Conservation (phyloP, 2,888 invertebrate genomes). For the Serrognathus titanus region DNA sequence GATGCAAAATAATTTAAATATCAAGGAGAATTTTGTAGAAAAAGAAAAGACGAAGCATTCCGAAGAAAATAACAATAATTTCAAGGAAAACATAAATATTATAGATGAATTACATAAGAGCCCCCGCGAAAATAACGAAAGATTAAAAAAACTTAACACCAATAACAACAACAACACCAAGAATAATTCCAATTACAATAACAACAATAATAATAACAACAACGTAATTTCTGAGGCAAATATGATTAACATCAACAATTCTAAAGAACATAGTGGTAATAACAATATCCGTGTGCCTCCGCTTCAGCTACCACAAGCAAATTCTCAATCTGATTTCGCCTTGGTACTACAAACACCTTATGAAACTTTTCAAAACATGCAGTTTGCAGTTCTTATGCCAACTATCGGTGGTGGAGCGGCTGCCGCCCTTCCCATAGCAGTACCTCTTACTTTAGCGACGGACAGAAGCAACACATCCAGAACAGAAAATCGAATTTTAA, state of each 20-base stretch:
- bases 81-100: not conserved
- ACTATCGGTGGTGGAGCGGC: slow-evolving; percentile 38
- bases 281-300: slow-evolving; percentile 10
- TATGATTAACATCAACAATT: slow-evolving; percentile 4
- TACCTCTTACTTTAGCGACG: slow-evolving; percentile 34
- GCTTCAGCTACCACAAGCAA: slow-evolving; percentile 14
- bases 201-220: slow-evolving; percentile 20
- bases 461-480: slow-evolving; percentile 31
- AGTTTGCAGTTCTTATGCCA: slow-evolving; percentile 60
- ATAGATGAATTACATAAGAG: too few relatives aligned
- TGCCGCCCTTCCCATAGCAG: slow-evolving; percentile 35
- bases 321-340: slow-evolving; percentile 37
- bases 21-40: slow-evolving; percentile 47
- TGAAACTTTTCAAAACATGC: slow-evolving; percentile 52
- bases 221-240: not conserved
- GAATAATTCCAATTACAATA: not conserved
- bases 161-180: too few relatives aligned
- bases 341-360: slow-evolving; percentile 47
- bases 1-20: slow-evolving; percentile 43
- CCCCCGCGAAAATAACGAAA: too few relatives aligned
- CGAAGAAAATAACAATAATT: slow-evolving; percentile 10
- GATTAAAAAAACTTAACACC: too few relatives aligned
- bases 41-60: slow-evolving; percentile 32
- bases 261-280: not conserved
- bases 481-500: slow-evolving; percentile 54